Evolutionary conservation across 2,888 invertebrate species (phyloP), one percentile per base, ranked within the genome.

Genomic region (Drosophila neotestacea): DNA sequence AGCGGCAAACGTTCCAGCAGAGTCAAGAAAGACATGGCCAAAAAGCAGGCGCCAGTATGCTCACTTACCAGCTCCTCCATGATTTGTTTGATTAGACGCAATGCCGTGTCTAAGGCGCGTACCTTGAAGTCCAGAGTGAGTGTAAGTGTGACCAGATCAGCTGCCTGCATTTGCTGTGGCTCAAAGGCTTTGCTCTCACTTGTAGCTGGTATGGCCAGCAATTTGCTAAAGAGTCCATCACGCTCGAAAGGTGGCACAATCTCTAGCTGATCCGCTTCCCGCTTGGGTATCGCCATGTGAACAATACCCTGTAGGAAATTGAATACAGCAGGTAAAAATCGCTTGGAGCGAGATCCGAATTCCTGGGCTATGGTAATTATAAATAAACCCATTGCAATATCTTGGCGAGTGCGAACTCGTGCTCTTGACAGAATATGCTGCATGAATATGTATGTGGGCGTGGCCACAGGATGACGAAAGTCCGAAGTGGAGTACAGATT

Each of bases 401-500:
- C 96, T 73, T 93, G 93, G 0, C 94, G 93, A 9, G 93, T 94
- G 81, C 93, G 94, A 22, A 96, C 94, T 77, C 94, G 94, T 58
- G 95, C 94, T 81, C 93, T 93, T 3, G 94, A 93, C 81, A 97
- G 92, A 87, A 98, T 96, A 91, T 97, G 96, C 41, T 96, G 95
- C 93, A 98, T 96, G 81, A 98, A 97, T 73, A 97, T 93, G 79
- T 96, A 93, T 80, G 94, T 93, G n/a, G 98, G 98, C 11, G 97
- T 97, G n/a, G 96, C 96, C 4, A 98, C 95, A 0, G 96, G 95
- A 94, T 99, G 98, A 42, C 95, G 94, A 91, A 96, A 97, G 93
- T 99, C 98, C 0, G 98, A 98, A 0, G 98, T 96, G 0, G 98
- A 96, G 92, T 96, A 99, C 59, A 98, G 91, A 46, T 96, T 92